phyloP scores from a whole-genome alignment of 2,888 invertebrate genomes.

The Caenorhabditis sp. region DNA sequence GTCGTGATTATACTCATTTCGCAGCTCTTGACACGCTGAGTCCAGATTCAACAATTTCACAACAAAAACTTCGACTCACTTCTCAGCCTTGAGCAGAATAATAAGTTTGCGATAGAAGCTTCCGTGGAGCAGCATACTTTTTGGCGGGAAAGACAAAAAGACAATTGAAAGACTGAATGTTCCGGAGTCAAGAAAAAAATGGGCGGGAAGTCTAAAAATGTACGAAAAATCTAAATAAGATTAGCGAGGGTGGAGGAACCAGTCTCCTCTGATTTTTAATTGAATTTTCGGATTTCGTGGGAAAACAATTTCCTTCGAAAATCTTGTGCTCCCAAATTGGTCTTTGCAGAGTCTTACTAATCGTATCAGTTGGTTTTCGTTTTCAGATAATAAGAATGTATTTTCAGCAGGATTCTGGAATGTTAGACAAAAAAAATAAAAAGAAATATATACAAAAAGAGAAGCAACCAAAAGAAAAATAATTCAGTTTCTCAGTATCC shows the following conservation, averaged over 20 bases:
- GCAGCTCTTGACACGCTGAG: too few species aligned
- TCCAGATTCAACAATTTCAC: too few species aligned
- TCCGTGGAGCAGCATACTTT: conserved; percentile 63
- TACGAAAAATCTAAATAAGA: conserved; percentile 36
- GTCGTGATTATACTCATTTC: too few species aligned
- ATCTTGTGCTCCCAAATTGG: neutral
- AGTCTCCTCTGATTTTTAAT: conserved; percentile 11
- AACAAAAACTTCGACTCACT: conserved; percentile 48
- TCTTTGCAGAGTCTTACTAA: conserved; percentile 1
- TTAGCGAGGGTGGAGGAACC: conserved; percentile 52
- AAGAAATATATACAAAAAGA: conserved; percentile 5
- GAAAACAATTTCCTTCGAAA: conserved; percentile 10
- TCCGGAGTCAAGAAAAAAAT: neutral
- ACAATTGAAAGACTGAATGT: conserved; percentile 30
- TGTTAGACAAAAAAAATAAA: neutral
- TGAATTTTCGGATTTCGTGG: conserved; percentile 1
- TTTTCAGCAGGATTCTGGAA: too few species aligned
- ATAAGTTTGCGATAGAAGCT: conserved; percentile 60
- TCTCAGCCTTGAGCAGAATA: conserved; percentile 57
- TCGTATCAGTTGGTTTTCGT: too few species aligned
- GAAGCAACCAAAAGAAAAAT: neutral
- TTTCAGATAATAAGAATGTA: too few species aligned
- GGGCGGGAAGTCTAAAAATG: conserved; percentile 19
- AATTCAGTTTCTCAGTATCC: neutral
- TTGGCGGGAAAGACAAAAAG: too few species aligned